Conservation (phyloP, 2,888 invertebrate genomes). For the Pseudanteris insignis region DNA sequence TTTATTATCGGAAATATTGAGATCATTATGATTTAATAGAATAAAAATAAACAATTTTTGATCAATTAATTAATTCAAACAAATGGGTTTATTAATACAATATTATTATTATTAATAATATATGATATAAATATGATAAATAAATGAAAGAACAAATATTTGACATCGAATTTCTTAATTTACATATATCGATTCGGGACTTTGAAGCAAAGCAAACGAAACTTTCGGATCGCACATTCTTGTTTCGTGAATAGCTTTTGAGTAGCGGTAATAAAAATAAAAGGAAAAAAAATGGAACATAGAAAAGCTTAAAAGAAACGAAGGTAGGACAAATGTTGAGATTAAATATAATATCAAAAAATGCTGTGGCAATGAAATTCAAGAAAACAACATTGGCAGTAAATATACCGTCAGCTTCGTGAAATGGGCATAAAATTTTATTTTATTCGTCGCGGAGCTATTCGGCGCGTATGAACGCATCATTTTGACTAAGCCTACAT, state of each 20-base stretch:
- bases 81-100: too few species aligned
- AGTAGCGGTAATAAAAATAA: not conserved
- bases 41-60: too few species aligned
- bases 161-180: too few species aligned
- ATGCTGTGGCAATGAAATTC: slow-evolving; percentile 26
- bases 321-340: slow-evolving; percentile 7
- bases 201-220: not conserved
- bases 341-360: slow-evolving; percentile 34
- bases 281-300: not conserved
- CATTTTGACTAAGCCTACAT: slow-evolving; percentile 44
- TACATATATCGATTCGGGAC: too few species aligned
- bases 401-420: slow-evolving; percentile 56
- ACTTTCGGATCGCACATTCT: not conserved
- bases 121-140: too few species aligned
- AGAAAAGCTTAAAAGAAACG: not conserved
- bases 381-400: slow-evolving; percentile 52
- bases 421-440: slow-evolving; percentile 60
- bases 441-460: slow-evolving; percentile 56
- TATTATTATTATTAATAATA: too few species aligned
- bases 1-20: too few species aligned
- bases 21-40: too few species aligned
- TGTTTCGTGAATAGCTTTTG: not conserved
- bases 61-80: too few species aligned
- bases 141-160: too few species aligned
- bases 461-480: slow-evolving; percentile 45